phyloP scores from a whole-genome alignment of 1,140 invertebrate genomes.

The Plutomurus gul region DNA sequence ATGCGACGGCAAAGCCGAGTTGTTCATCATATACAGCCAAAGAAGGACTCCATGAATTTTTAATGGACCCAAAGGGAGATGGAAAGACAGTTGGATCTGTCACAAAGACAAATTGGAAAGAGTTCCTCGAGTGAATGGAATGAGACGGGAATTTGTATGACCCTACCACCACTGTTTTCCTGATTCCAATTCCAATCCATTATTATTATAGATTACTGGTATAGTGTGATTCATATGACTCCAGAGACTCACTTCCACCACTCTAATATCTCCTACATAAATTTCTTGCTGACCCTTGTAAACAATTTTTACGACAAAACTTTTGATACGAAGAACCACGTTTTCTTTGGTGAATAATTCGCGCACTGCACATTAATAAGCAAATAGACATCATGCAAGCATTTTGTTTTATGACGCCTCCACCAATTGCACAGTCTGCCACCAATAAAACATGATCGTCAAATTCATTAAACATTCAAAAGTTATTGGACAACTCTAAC shows the following conservation, averaged over 20 bases:
- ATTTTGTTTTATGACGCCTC: too few species aligned
- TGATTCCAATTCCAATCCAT: not conserved
- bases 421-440: too few species aligned
- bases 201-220: constrained; percentile 1
- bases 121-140: constrained; percentile 42
- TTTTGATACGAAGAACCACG: not conserved
- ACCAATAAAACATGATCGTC: too few species aligned
- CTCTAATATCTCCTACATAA: not conserved
- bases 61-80: not conserved
- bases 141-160: constrained; percentile 18
- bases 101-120: constrained; percentile 50
- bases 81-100: constrained; percentile 29
- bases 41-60: not conserved
- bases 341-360: too few species aligned
- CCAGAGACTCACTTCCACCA: not conserved
- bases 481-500: not conserved
- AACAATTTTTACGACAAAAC: not conserved
- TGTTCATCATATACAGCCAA: not conserved
- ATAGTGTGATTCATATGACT: too few species aligned
- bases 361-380: too few species aligned
- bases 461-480: too few species aligned
- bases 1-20: not conserved
- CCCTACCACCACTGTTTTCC: constrained; percentile 1
- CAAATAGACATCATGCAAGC: too few species aligned
- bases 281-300: not conserved